phyloP scores from a whole-genome alignment of 2,888 invertebrate genomes.

The Lucinisca nassula region DNA sequence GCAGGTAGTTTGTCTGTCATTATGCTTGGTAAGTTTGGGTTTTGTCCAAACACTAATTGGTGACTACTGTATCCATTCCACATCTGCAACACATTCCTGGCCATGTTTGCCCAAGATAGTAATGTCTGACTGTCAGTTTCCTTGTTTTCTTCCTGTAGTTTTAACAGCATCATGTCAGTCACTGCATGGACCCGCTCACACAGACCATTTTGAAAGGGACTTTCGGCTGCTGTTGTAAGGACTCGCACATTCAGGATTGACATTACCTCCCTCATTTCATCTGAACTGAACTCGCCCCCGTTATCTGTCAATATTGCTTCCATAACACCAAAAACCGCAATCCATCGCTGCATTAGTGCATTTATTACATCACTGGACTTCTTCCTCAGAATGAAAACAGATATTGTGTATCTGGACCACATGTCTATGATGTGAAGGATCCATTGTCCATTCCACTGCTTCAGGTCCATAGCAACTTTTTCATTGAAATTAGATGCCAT shows the following conservation, averaged over 20 bases:
- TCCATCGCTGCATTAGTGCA: constrained; percentile 35
- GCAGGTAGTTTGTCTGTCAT: constrained; percentile 36
- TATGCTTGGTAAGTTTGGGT: constrained; percentile 50
- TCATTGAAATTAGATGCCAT: constrained; percentile 30
- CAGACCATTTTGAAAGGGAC: constrained; percentile 9
- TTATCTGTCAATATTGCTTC: constrained; percentile 17
- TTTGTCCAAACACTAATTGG: constrained; percentile 45
- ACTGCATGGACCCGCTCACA: constrained; percentile 22
- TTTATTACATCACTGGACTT: not conserved
- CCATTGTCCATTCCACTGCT: not conserved
- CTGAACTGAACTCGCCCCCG: not conserved
- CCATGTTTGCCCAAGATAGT: constrained; percentile 48
- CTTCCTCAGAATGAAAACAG: not conserved
- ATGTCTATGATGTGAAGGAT: not conserved
- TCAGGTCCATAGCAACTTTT: not conserved
- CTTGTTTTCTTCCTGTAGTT: constrained; percentile 29
- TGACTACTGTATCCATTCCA: constrained; percentile 42
- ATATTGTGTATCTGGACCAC: not conserved
- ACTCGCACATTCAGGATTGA: constrained; percentile 16
- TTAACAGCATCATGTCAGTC: constrained; percentile 44
- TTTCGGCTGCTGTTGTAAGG: not conserved
- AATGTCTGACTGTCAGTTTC: constrained; percentile 17
- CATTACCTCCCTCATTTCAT: constrained; percentile 37
- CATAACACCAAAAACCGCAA: constrained; percentile 44
- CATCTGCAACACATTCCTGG: constrained; percentile 42